These are phyloP conservation scores for Anguilla anguilla DNA, from an alignment of 2,797 vertebrate species.

Conservation along the genomic window DNA sequence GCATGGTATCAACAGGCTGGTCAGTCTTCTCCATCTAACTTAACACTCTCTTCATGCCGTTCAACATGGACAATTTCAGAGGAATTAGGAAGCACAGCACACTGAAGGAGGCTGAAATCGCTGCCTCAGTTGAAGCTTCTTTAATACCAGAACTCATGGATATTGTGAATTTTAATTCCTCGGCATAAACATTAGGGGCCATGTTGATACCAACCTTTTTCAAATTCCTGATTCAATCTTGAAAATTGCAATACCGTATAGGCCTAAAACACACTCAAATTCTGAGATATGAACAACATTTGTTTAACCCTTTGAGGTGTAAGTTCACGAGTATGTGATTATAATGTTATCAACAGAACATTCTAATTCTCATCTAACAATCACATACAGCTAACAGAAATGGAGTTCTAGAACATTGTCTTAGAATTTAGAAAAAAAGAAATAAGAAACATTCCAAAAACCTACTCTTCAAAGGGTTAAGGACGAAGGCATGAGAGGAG, in stretches of 20 bases:
- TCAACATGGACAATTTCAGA: background rate
- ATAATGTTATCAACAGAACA: no score
- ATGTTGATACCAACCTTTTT: background rate
- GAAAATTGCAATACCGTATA: background rate
- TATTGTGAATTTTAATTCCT: background rate
- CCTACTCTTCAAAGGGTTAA: no score
- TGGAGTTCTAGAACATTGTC: no score
- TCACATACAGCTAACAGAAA: no score
- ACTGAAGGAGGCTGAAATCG: background rate
- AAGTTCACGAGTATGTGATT: no score
- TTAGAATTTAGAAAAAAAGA: no score
- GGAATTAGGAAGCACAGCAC: background rate
- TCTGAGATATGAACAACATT: background rate
- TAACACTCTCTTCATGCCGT: background rate
- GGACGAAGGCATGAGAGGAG: background rate
- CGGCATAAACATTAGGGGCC: background rate
- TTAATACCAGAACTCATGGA: background rate
- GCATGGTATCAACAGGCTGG: constrained; percentile 65
- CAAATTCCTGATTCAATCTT: background rate
- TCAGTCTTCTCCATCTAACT: background rate
- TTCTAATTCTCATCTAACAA: no score
- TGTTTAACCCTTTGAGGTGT: no score
- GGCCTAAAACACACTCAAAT: background rate
- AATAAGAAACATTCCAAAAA: no score
- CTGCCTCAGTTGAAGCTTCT: background rate